phyloP scores from a whole-genome alignment of 2,888 invertebrate genomes.

The Julus scanicus region DNA sequence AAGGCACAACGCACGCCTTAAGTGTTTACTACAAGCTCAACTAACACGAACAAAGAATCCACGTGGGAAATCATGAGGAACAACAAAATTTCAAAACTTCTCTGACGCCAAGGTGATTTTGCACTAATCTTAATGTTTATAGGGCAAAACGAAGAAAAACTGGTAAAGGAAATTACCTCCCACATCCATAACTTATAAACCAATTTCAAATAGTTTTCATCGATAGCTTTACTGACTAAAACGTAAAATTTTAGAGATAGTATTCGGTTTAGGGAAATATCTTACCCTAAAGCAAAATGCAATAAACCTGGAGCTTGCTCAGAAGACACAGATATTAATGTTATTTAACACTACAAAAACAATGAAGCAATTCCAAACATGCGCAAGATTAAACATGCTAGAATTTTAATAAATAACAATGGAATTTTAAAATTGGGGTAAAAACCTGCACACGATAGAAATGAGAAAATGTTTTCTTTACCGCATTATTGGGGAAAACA shows the following conservation, averaged over 20 bases:
- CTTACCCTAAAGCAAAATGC: too few relatives aligned
- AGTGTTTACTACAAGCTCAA: not conserved
- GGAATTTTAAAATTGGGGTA: not conserved
- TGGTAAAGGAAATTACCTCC: not conserved
- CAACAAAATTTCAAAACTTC: not conserved
- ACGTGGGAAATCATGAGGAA: not conserved
- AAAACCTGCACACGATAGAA: slow-evolving; percentile 11
- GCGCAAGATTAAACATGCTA: not conserved
- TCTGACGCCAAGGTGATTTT: not conserved
- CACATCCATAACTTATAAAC: not conserved
- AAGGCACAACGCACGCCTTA: not conserved
- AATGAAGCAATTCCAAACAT: not conserved
- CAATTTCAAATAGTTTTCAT: not conserved
- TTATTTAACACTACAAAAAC: not conserved
- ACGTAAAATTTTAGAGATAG: too few relatives aligned
- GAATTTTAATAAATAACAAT: not conserved
- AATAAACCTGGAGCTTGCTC: too few relatives aligned
- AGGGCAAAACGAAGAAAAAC: not conserved
- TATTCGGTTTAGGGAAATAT: too few relatives aligned
- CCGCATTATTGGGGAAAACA: slow-evolving; percentile 10
- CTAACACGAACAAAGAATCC: not conserved
- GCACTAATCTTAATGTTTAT: not conserved
- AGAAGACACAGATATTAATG: not conserved
- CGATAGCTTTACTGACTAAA: too few relatives aligned
- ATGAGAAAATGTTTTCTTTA: slow-evolving; percentile 9